Percentiles rank a stretch among this genome's conserved stretches.
Conservation (phyloP, 2,113 vertebrate species). For the Rhinolophus ferrumequinum region DNA sequence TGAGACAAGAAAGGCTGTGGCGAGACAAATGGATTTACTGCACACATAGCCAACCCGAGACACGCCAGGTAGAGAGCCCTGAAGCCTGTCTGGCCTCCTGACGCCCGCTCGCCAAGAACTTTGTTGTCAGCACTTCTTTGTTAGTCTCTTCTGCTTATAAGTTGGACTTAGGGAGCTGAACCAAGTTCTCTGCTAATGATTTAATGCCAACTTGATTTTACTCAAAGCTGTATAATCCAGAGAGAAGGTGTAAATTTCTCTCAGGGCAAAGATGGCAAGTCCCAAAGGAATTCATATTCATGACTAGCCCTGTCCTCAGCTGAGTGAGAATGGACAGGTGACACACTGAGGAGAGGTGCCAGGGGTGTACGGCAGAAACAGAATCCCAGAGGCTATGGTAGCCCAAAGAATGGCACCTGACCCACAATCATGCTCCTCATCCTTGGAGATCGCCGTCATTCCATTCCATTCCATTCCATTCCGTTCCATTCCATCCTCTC, state of each 20-base stretch:
- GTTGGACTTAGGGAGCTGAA: background rate
- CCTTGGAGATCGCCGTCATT: background rate
- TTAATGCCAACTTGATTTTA: background rate
- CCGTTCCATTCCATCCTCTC: background rate
- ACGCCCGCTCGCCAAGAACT: background rate
- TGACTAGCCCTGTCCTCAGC: background rate
- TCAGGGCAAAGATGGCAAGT: background rate
- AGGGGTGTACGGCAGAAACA: fast-evolving
- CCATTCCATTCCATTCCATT: background rate
- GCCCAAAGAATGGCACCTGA: background rate
- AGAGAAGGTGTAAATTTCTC: background rate
- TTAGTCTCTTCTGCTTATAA: background rate
- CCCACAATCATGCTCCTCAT: background rate
- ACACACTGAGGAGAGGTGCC: background rate
- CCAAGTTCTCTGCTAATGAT: background rate
- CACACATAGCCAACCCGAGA: background rate
- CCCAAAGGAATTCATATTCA: background rate
- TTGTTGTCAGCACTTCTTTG: too few species aligned
- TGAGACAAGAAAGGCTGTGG: background rate
- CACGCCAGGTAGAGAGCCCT: background rate
- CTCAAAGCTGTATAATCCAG: background rate
- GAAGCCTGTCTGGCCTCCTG: too few species aligned
- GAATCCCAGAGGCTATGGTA: background rate
- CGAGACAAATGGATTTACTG: background rate
- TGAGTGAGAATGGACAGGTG: background rate